Evolutionary conservation across 1,140 invertebrate genomes (phyloP), one percentile per base, ranked within the genome.

Genomic region (Bradynema listronoti): DNA sequence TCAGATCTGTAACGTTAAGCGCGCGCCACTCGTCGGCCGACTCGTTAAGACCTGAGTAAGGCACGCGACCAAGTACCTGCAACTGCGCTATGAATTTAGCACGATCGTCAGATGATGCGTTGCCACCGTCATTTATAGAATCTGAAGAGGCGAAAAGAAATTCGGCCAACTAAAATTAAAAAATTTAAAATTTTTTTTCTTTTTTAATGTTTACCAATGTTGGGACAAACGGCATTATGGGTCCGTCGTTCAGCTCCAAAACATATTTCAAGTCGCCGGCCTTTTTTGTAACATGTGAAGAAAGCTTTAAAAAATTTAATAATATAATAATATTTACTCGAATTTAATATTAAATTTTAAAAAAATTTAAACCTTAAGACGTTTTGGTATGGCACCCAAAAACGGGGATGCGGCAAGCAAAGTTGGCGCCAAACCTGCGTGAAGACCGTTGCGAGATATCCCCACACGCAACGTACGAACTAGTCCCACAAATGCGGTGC

Each of bases 201-300:
- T n/a, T n/a, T n/a, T n/a, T n/a, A n/a, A n/a, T n/a, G n/a, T n/a
- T 55, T 55, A 59, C 57, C 39, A 29, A 1, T 3, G 56, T 47
- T 22, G 36, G n/a, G 0, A 36, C 11, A 11, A 29, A 36, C 27
- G 59, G 57, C n/a, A 61, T 30, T 36, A 61, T 47, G 3, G 59
- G 59, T 14, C 59, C 59, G 19, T 61, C 2, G 36, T 59, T 46
- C 25, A 61, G 22, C 24, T 61, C 59, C 25, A 61, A 16, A 11
- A 47, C 50, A 32, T 61, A 61, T 25, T 61, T 61, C 19, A 61
- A 11, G 27, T 61, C 34, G 0, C 57, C 57, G 27, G n/a, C 7
- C 39, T 61, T 61, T 34, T 61, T 61, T 16, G 49, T 30, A n/a
- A 61, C 24, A 49, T 61, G 59, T 16, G 59, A 61, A 6, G 41